Evolutionary conservation across 92 coral and sea anemone genomes (phyloP).

Genomic region (Heliopora coerulea): DNA sequence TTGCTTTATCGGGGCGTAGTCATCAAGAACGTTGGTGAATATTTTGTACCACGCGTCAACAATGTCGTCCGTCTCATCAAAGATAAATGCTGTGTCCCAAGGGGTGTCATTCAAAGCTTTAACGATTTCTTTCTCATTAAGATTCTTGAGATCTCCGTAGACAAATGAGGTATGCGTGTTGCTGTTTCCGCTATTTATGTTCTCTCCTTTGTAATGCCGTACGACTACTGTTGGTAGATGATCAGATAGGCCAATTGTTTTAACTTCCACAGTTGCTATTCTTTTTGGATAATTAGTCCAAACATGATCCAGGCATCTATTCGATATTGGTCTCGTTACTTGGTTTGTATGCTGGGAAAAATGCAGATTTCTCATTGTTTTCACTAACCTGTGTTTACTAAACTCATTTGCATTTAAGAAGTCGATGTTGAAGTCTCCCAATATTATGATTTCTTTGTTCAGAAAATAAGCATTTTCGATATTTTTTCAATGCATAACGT

Average conservation of each 20-base stretch:
- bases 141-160: conserved; percentile 6
- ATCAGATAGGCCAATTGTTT: background rate
- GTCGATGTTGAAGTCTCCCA: conserved; percentile 7
- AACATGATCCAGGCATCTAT: background rate
- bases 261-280: background rate
- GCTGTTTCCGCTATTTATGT: background rate
- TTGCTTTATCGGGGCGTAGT: background rate
- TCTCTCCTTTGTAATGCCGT: background rate
- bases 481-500: background rate
- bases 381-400: conserved; percentile 33
- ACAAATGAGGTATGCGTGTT: background rate
- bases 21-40: background rate
- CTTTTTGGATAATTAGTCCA: background rate
- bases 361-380: conserved; percentile 32
- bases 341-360: conserved; percentile 2
- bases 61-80: conserved; percentile 3
- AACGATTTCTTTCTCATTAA: conserved; percentile 25
- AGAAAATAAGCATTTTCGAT: background rate
- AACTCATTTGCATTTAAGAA: background rate
- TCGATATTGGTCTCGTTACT: background rate
- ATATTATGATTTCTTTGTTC: background rate
- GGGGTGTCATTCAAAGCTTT: background rate
- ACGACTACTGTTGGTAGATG: conserved; percentile 4
- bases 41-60: background rate
- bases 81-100: background rate